Percentiles rank a stretch among this genome's conserved stretches.
These are phyloP conservation scores for Leucophora obtusa DNA, from an alignment of 2,888 invertebrate genomes.

Conservation along the genomic window DNA sequence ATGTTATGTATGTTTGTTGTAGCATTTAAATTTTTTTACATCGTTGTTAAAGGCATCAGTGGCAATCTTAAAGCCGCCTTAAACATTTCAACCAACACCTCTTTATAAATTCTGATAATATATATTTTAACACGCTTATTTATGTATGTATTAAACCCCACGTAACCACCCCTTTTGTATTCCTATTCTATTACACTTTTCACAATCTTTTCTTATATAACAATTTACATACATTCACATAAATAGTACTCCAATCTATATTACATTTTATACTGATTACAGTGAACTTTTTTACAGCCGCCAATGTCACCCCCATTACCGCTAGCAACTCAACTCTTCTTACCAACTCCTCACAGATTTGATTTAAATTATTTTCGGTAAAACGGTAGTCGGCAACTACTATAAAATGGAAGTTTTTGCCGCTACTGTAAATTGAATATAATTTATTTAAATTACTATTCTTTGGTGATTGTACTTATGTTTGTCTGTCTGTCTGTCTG, in stretches of 20 bases:
- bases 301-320: background rate
- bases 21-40: background rate
- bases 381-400: conserved; percentile 36
- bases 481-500: background rate
- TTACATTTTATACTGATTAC: conserved; percentile 3
- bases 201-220: background rate
- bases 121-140: background rate
- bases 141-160: background rate
- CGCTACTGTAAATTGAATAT: conserved; percentile 30
- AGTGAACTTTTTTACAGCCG: background rate
- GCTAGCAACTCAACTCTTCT: background rate
- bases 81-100: background rate
- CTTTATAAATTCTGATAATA: background rate
- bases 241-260: background rate
- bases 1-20: background rate
- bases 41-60: background rate
- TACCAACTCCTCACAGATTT: conserved; percentile 17
- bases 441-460: conserved; percentile 26
- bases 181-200: background rate
- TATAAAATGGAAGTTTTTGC: conserved; percentile 12
- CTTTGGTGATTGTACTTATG: background rate
- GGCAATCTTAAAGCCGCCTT: background rate
- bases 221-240: background rate
- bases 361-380: conserved; percentile 39
- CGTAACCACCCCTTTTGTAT: background rate